Conservation (phyloP, 2,888 invertebrate species). For the Andrena bicolor region DNA sequence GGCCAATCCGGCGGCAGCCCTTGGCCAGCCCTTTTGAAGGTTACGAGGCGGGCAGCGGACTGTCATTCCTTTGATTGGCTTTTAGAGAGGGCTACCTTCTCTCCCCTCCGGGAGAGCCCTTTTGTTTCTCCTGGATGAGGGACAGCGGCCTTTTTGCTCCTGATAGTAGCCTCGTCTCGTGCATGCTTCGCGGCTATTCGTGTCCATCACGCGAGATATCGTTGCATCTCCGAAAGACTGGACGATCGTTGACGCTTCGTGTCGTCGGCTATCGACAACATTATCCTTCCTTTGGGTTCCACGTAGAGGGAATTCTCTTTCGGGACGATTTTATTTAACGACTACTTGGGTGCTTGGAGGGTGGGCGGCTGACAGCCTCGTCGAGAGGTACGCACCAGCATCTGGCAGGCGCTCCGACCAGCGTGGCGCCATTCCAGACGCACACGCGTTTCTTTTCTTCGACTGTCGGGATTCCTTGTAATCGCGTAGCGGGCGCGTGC, state of each 20-base stretch:
- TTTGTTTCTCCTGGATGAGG: slow-evolving; percentile 68
- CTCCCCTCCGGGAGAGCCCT: slow-evolving; percentile 62
- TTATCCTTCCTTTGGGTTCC: too few species aligned
- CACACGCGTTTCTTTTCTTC: slow-evolving; percentile 69
- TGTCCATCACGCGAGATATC: slow-evolving; percentile 42
- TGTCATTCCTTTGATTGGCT: slow-evolving; percentile 85
- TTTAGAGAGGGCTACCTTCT: slow-evolving; percentile 79
- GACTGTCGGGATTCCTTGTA: slow-evolving; percentile 69
- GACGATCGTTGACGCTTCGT: slow-evolving; percentile 50
- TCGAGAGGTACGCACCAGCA: slow-evolving; percentile 11
- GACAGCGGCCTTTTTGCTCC: slow-evolving; percentile 64
- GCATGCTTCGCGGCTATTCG: slow-evolving; percentile 40
- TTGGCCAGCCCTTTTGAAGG: slow-evolving; percentile 83
- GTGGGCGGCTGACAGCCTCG: background rate
- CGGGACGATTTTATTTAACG: background rate
- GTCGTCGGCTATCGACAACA: slow-evolving; percentile 8
- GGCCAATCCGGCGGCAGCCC: slow-evolving; percentile 82
- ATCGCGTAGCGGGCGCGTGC: slow-evolving; percentile 74
- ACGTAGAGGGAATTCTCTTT: background rate
- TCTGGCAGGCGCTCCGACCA: slow-evolving; percentile 54
- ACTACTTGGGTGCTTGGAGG: too few species aligned
- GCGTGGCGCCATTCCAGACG: slow-evolving; percentile 49
- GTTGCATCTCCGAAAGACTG: background rate
- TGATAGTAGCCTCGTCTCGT: slow-evolving; percentile 54
- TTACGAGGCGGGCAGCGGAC: slow-evolving; percentile 81